Evolutionary conservation across 2,113 vertebrate genomes (phyloP), one percentile per base, ranked within the genome.

Genomic region (Myotis lucifugus): DNA sequence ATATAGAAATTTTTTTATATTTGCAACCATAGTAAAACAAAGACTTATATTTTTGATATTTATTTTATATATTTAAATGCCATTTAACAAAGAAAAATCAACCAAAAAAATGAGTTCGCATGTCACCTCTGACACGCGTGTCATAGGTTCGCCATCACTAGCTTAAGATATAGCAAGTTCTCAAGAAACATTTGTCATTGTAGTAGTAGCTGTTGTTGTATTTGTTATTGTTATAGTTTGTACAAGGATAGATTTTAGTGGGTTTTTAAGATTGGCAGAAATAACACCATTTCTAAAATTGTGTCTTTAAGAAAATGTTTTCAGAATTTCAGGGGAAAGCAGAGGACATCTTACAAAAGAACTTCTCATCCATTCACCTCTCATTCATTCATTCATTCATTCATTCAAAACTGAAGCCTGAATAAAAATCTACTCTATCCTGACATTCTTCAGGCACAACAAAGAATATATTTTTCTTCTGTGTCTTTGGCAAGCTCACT

Each of bases 401-500:
- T 66, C 59, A 96, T 29, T 77, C 79, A 87, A 90, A 82, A 34
- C 87, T 78, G 34, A 79, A 87, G 32, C 14, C 42, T 90, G n/a
- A 84, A 72, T 23, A 92, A 93, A 93, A 89, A 90, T 46, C 37
- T 70, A 64, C 56, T 96, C n/a, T 76, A 85, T n/a, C 23, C 73
- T 92, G 82, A 92, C 83, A 95, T 77, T 40, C 73, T 90, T 94
- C 85, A 94, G 59, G 82, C 66, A 92, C 72, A 94, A 92, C 18
- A 66, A 94, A 96, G 70, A 90, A 95, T 92, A 37, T 85, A 92
- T 95, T 92, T 96, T 95, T 46, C 73, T 94, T 95, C 86, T 93
- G n/a, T 94, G 70, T 92, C 92, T 93, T 95, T 96, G 90, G 94
- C 95, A 97, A 97, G 92, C 94, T 96, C 54, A 95, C 70, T 59